Percentiles rank a stretch among this genome's conserved stretches.
Conservation (phyloP, 2,797 vertebrate species). For the Brachyalestes nurse region DNA sequence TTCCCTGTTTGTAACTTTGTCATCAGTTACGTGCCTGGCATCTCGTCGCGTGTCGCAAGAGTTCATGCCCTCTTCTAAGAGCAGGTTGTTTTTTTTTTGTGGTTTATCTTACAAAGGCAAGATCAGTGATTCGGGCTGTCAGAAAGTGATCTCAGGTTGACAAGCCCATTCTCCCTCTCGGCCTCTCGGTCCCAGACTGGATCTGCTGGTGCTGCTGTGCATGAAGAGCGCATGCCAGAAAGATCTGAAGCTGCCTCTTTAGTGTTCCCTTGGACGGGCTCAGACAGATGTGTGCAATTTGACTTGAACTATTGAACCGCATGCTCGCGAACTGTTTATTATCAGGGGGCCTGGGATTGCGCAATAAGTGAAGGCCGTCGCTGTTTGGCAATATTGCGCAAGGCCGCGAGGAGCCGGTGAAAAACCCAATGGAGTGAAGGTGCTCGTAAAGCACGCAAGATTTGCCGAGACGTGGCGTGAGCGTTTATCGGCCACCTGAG, state of each 20-base stretch:
- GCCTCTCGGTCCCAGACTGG: constrained; percentile 54
- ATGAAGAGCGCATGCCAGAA: constrained; percentile 52
- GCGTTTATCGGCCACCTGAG: constrained; percentile 24
- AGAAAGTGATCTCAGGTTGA: constrained; percentile 25
- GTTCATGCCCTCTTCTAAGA: neutral
- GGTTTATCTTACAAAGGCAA: neutral
- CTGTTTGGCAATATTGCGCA: constrained; percentile 57
- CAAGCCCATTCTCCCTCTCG: constrained; percentile 52
- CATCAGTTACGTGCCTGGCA: constrained; percentile 11
- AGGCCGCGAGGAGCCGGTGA: constrained; percentile 18
- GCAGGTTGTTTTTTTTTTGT: neutral
- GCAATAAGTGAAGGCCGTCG: constrained; percentile 49
- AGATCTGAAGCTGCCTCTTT: constrained; percentile 58
- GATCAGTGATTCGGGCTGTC: neutral
- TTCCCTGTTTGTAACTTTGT: constrained; percentile 30
- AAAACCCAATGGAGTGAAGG: constrained; percentile 27
- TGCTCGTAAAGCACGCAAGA: neutral
- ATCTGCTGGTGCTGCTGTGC: constrained; percentile 53
- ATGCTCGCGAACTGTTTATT: constrained; percentile 62
- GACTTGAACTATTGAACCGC: constrained; percentile 63
- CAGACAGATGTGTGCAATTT: constrained; percentile 64
- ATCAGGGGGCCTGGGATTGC: constrained; percentile 53
- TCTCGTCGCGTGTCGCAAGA: neutral
- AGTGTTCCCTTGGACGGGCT: constrained; percentile 56
- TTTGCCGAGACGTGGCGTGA: neutral